Conservation (phyloP, 2,888 invertebrate genomes). For the Pachycephus smyrnensis region DNA sequence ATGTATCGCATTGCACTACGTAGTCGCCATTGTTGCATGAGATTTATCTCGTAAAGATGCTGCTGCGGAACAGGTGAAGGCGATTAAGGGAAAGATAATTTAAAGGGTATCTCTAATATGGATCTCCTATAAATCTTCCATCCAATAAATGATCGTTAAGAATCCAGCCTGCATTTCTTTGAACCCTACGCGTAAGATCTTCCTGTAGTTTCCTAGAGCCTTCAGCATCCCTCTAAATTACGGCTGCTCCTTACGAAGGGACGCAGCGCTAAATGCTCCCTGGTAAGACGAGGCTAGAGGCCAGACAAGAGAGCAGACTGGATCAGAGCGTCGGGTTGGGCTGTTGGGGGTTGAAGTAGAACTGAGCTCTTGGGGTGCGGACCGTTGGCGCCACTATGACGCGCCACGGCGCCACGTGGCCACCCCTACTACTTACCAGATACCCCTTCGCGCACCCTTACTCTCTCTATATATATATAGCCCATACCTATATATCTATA, state of each 20-base stretch:
- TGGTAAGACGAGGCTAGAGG: constrained; percentile 11
- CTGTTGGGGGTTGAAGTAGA: constrained; percentile 49
- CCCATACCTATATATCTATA: background rate
- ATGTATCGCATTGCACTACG: no score
- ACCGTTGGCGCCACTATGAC: constrained; percentile 63
- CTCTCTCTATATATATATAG: constrained; percentile 15
- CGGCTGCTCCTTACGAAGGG: constrained; percentile 1
- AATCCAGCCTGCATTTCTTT: background rate
- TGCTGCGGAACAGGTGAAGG: no score
- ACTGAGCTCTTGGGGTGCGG: constrained; percentile 54
- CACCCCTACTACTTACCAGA: constrained; percentile 46
- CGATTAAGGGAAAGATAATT: no score
- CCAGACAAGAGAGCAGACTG: constrained; percentile 16
- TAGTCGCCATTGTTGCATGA: no score
- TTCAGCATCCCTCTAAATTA: constrained; percentile 6
- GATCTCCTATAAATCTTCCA: no score
- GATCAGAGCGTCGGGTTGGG: constrained; percentile 38
- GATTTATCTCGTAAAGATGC: no score
- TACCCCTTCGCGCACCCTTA: constrained; percentile 15
- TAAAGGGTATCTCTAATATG: no score
- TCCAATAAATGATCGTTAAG: background rate
- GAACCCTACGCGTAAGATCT: background rate
- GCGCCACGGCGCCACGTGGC: constrained; percentile 66
- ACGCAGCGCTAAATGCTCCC: constrained; percentile 12
- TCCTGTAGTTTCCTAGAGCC: background rate